Evolutionary conservation across 92 coral and sea anemone genomes (phyloP).

Genomic region (Palythoa caribaeorum): DNA sequence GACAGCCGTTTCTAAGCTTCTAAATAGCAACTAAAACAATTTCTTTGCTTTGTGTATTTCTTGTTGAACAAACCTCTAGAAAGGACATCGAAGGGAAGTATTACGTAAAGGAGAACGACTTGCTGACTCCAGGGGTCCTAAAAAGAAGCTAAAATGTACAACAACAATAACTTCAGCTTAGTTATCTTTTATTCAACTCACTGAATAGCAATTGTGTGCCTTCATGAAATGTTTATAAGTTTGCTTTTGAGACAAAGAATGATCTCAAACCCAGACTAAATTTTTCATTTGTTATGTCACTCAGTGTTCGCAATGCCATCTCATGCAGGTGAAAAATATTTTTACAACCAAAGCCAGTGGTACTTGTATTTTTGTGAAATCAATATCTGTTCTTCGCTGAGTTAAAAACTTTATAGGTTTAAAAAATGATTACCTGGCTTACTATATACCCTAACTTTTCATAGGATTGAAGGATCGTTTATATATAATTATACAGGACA

Average conservation of each 20-base stretch:
- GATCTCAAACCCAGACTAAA: not conserved
- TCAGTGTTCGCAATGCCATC: not conserved
- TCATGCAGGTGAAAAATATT: not conserved
- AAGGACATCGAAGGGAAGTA: not conserved
- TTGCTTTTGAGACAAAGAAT: conserved; percentile 11
- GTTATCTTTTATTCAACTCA: not conserved
- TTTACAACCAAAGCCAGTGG: not conserved
- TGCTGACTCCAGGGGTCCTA: not conserved
- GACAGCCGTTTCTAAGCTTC: not conserved
- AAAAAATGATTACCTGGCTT: no score
- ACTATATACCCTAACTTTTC: no score
- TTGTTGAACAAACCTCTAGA: not conserved
- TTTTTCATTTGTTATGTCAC: not conserved
- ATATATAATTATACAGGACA: no score
- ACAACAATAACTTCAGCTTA: conserved; percentile 16
- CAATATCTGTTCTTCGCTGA: no score
- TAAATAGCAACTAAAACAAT: not conserved
- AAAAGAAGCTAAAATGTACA: not conserved
- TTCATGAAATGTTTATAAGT: conserved; percentile 29
- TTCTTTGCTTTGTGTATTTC: not conserved
- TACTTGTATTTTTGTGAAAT: not conserved
- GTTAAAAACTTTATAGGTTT: no score
- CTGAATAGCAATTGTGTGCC: conserved; percentile 9
- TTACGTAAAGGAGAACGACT: not conserved
- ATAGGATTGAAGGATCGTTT: no score